Evolutionary conservation across 2,113 vertebrate genomes (phyloP).

Genomic region (Osmerus mordax): DNA sequence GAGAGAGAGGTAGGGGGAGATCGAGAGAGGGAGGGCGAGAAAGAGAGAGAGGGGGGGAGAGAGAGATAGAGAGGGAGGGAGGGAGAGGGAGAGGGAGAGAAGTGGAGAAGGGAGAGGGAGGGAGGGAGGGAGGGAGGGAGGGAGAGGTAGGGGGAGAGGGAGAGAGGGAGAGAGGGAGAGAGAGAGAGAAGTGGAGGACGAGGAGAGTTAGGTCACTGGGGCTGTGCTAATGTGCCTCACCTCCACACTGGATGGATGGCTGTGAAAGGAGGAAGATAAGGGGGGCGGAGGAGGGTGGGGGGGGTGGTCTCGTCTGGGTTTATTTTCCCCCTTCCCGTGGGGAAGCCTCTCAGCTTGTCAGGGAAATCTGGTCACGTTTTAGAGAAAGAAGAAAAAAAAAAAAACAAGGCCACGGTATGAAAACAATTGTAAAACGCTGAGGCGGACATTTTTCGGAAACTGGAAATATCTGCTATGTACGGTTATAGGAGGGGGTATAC

Average conservation of each 20-base stretch:
- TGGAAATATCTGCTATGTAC: conserved; percentile 54
- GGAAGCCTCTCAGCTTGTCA: conserved; percentile 30
- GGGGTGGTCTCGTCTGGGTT: conserved; percentile 32
- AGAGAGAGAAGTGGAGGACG: neutral
- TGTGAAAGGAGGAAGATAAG: neutral
- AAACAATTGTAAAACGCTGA: conserved; percentile 57
- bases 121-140: neutral
- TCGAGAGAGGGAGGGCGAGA: neutral
- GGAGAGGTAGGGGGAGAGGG: neutral
- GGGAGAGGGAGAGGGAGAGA: too few species aligned
- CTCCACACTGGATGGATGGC: too few species aligned
- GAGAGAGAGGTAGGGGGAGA: neutral
- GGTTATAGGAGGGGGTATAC: conserved; percentile 47
- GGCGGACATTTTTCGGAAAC: conserved; percentile 39
- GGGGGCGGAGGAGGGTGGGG: neutral
- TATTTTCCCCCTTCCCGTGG: conserved; percentile 44
- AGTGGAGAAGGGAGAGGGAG: neutral
- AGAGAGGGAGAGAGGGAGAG: neutral
- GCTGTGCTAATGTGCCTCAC: too few species aligned
- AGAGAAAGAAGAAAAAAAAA: conserved; percentile 40
- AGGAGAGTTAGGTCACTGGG: too few species aligned
- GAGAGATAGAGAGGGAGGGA: neutral
- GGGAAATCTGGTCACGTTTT: conserved; percentile 55
- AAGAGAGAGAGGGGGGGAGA: neutral
- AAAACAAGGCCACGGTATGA: conserved; percentile 42